Evolutionary conservation across 2,888 invertebrate genomes (phyloP).

Genomic region (Anticlea derivata): DNA sequence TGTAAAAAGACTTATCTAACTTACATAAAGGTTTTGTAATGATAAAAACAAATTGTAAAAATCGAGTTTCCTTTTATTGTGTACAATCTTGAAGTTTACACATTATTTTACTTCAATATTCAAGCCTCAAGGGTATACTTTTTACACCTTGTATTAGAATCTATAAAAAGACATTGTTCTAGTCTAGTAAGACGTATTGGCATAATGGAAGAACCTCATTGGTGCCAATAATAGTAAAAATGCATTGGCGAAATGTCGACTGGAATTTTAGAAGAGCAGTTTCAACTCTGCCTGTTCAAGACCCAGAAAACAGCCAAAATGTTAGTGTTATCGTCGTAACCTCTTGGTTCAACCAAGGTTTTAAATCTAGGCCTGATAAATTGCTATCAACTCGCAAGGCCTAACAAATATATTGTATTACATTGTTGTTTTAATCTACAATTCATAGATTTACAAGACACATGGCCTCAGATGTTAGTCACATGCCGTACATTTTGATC

Average conservation of each 20-base stretch:
- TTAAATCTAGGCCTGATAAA: constrained; percentile 23
- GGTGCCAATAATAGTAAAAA: constrained; percentile 26
- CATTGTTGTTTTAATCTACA: constrained; percentile 3
- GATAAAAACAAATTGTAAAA: constrained; percentile 21
- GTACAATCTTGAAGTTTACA: constrained; percentile 31
- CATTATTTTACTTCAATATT: constrained; percentile 29
- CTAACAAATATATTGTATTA: constrained; percentile 14
- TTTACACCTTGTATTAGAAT: constrained; percentile 32
- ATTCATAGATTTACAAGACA: constrained; percentile 4
- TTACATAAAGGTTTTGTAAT: constrained; percentile 11
- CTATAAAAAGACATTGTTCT: constrained; percentile 32
- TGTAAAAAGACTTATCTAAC: constrained; percentile 18
- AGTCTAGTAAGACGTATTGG: constrained; percentile 29
- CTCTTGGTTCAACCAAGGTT: constrained; percentile 18
- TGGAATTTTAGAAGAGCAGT: constrained; percentile 22
- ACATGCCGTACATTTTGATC: constrained; percentile 7
- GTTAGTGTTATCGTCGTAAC: constrained; percentile 9
- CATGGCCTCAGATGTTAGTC: constrained; percentile 7
- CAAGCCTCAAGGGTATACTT: constrained; percentile 26
- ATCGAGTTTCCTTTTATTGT: constrained; percentile 31
- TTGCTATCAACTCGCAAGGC: constrained; percentile 23
- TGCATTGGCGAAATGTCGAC: constrained; percentile 26
- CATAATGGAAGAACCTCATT: constrained; percentile 30
- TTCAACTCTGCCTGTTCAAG: constrained; percentile 15
- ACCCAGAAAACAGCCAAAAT: constrained; percentile 22